Conservation (phyloP, 2,797 vertebrate species). For the Myotis findleyi region DNA sequence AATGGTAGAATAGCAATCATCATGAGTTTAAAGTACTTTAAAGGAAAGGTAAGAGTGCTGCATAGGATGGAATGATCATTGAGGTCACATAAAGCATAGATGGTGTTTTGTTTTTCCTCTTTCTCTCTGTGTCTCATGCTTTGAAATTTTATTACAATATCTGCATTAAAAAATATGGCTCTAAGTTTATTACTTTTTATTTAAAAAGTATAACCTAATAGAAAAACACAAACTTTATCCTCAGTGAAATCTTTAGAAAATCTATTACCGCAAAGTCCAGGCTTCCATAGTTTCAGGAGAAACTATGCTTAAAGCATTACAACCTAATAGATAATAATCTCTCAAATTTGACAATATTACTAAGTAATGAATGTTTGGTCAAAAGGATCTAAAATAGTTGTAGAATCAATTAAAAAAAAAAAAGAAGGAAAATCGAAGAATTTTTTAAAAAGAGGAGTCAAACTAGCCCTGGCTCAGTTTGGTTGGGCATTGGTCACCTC, state of each 20-base stretch:
- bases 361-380: conserved; percentile 18
- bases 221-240: not conserved
- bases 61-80: not conserved
- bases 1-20: not conserved
- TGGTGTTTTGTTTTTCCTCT: not conserved
- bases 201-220: not conserved
- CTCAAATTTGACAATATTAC: not conserved
- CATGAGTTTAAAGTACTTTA: not conserved
- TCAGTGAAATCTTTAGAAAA: conserved; percentile 26
- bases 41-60: not conserved
- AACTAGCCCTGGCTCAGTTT: not conserved
- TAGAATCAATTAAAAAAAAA: not conserved
- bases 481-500: not conserved
- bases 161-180: not conserved
- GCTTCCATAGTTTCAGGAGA: conserved; percentile 1
- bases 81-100: not conserved
- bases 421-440: not conserved
- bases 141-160: not conserved
- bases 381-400: not conserved
- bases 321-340: not conserved
- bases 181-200: not conserved
- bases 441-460: not conserved
- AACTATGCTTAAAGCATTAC: not conserved
- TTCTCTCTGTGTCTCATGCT: not conserved
- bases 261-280: not conserved